A percentile compares a stretch with the other conserved stretches of the same genome.
Conservation (phyloP, 1,140 invertebrate species). For the Cydia splendana region DNA sequence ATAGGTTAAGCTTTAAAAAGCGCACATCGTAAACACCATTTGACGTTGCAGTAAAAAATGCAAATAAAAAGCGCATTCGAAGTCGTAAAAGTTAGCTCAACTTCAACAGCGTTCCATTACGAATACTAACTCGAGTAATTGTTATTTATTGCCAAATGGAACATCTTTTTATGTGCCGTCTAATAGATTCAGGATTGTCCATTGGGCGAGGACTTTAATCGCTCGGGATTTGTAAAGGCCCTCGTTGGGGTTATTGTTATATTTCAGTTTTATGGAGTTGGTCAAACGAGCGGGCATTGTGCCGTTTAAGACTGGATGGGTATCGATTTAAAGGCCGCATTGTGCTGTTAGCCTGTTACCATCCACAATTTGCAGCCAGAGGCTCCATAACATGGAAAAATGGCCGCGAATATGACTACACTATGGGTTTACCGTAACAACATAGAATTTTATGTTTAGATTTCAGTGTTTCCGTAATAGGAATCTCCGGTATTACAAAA, state of each 20-base stretch:
- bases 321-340: conserved; percentile 57
- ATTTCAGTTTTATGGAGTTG: conserved; percentile 68
- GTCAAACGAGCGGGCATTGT: conserved; percentile 69
- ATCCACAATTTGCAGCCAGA: conserved; percentile 39
- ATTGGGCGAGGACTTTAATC: conserved; percentile 17
- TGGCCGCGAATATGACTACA: conserved; percentile 67
- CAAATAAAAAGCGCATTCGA: conserved; percentile 17
- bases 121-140: conserved; percentile 31
- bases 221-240: conserved; percentile 18
- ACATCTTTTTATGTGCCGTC: conserved; percentile 12
- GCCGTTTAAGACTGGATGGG: conserved; percentile 40
- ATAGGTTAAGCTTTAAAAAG: neutral
- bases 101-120: conserved; percentile 21
- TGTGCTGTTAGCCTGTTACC: neutral
- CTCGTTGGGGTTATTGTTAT: conserved; percentile 59
- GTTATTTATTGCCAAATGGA: conserved; percentile 31
- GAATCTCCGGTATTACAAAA: no score
- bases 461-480: no score
- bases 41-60: conserved; percentile 6
- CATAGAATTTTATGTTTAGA: conserved; percentile 39
- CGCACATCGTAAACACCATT: conserved; percentile 5
- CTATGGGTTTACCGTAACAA: conserved; percentile 9
- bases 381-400: conserved; percentile 68
- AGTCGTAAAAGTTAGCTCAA: conserved; percentile 12
- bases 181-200: conserved; percentile 28